A percentile compares a stretch with the other conserved stretches of the same genome.
Conservation (phyloP, 2,888 invertebrate genomes). For the Conomelus anceps region DNA sequence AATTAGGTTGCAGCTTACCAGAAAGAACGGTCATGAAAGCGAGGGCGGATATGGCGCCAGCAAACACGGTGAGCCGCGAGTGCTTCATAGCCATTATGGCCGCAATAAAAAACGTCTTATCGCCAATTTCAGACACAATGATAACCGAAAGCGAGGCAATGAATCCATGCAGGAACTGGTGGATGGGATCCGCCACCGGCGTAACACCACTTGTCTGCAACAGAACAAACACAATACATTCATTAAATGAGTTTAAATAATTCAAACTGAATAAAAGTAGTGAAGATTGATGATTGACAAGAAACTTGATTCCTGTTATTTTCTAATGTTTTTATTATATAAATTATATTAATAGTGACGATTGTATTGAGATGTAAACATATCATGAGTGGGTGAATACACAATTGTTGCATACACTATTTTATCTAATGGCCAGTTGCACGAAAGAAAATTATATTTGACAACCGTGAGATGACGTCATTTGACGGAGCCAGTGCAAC, state of each 20-base stretch:
- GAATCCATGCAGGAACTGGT: conserved; percentile 88
- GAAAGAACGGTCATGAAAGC: conserved; percentile 76
- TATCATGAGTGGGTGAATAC: too few relatives aligned
- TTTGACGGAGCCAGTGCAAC: too few relatives aligned
- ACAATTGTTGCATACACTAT: too few relatives aligned
- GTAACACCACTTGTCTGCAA: background rate
- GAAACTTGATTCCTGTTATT: too few relatives aligned
- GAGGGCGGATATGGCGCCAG: conserved; percentile 87
- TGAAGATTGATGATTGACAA: too few relatives aligned
- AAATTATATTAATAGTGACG: too few relatives aligned
- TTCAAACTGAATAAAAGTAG: background rate
- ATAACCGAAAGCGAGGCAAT: conserved; percentile 93
- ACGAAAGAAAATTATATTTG: too few relatives aligned
- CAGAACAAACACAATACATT: background rate
- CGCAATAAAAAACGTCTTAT: conserved; percentile 99
- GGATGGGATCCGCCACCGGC: conserved; percentile 28
- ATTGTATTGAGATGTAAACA: too few relatives aligned
- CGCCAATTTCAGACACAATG: conserved; percentile 93
- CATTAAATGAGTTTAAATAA: background rate
- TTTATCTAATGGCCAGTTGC: too few relatives aligned
- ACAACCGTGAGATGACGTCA: too few relatives aligned
- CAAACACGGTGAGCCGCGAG: conserved; percentile 83
- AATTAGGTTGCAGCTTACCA: conserved; percentile 21
- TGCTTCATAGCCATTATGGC: conserved; percentile 99
- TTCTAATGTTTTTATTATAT: too few relatives aligned